These are phyloP conservation scores for Varroa destructor DNA, from an alignment of 1,140 invertebrate genomes.

Conservation along the genomic window DNA sequence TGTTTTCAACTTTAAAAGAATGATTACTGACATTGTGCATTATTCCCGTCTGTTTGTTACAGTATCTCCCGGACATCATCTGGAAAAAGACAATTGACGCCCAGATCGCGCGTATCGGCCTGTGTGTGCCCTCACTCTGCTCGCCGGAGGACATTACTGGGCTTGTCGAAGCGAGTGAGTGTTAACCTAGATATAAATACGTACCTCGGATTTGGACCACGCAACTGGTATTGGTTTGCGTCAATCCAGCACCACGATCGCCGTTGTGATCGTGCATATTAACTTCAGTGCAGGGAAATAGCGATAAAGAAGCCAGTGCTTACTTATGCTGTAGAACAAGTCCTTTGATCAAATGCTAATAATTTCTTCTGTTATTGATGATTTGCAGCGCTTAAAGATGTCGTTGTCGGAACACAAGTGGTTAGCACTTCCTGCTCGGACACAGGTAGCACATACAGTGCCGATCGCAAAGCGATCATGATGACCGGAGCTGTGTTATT, in stretches of 20 bases:
- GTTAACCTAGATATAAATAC: not conserved
- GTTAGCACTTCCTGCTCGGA: conserved; percentile 24
- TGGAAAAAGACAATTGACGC: not conserved
- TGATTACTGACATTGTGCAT: too few species aligned
- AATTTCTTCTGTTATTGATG: not conserved
- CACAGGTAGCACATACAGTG: not conserved
- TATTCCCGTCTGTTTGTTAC: not conserved
- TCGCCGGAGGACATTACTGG: conserved; percentile 30
- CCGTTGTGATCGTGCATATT: too few species aligned
- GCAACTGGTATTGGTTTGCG: too few species aligned
- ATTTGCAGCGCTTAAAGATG: not conserved
- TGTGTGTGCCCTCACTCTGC: conserved; percentile 33
- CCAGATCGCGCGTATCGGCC: conserved; percentile 28
- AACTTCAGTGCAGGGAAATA: too few species aligned
- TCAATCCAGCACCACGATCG: too few species aligned
- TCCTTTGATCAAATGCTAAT: too few species aligned
- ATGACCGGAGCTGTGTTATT: conserved; percentile 16
- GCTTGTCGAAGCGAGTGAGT: conserved; percentile 25
- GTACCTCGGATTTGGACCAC: too few species aligned
- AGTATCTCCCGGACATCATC: conserved; percentile 23
- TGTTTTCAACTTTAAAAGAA: too few species aligned
- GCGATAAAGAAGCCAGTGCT: too few species aligned
- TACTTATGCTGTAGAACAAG: too few species aligned
- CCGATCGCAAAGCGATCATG: conserved; percentile 4
- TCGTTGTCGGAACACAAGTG: not conserved